Base-by-base conservation (phyloP, 1,140 invertebrate species). In the Cydia fagiglandana region DNA sequence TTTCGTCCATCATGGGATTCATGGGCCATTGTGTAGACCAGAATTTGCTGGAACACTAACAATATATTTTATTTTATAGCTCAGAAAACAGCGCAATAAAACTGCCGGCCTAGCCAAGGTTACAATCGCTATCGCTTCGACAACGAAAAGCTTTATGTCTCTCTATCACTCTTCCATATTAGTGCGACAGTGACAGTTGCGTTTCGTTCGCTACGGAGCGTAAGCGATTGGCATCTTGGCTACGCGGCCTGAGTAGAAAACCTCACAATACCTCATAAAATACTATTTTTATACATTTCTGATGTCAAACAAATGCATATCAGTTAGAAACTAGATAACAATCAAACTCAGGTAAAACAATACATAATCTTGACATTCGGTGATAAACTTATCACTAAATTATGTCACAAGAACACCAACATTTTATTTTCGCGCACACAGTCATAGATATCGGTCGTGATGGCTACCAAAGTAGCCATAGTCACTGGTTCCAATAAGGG, bases 401-500 rank as follows among this genome's bases (percentile, higher is more conserved):
- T 24, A 61, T 61, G 20, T 24, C 56, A 61, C 56, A 24, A 24
- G 5, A 24, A 61, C 24, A 47, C 13, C 50, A n/a, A 53, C 3
- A 13, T 17, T 6, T 61, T 61, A 61, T 61, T 61, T 24, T 24
- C 56, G 7, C 20, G 10, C 56, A 4, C 20, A 24, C 20, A 0
- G 20, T 24, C 56, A 24, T 24, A 12, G 17, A 12, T 24, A 61
- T n/a, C 56, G 10, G 56, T 61, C 56, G 56, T n/a, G 76, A 90
- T 90, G 84, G 76, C 94, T 93, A 47, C 76, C 9, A 90, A 89
- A 87, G 84, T 93, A 12, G 92, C 91, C 7, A 79, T 93, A 12
- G 96, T 97, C 6, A 97, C 96, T 56, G 96, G 96, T 17, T 85
- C 93, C 15, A 97, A 97, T 84, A 96, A 97, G 93, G 96, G 96